Percentiles rank a stretch among this genome's conserved stretches.
These are phyloP conservation scores for Panagrolaimus sp. DNA, from an alignment of 1,140 invertebrate genomes.

Conservation along the genomic window DNA sequence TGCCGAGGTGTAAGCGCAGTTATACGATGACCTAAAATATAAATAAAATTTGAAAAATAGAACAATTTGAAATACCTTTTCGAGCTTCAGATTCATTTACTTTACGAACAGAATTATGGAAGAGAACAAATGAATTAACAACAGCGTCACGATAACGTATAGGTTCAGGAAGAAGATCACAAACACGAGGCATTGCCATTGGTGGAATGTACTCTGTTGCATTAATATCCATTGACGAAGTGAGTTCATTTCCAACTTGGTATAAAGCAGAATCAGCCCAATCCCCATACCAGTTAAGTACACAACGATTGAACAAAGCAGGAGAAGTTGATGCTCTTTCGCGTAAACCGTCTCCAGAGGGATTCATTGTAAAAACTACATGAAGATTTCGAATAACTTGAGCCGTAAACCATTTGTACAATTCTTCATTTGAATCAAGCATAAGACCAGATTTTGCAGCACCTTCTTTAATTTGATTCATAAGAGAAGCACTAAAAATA, in stretches of 20 bases:
- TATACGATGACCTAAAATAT: constrained; percentile 81
- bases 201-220: constrained; percentile 59
- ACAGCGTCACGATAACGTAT: constrained; percentile 81
- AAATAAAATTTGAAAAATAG: no score
- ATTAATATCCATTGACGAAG: constrained; percentile 65
- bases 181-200: constrained; percentile 44
- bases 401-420: constrained; percentile 97
- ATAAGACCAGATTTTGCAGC: constrained; percentile 85
- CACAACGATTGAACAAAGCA: constrained; percentile 96
- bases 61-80: no score
- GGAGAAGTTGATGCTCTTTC: constrained; percentile 96
- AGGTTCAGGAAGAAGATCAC: constrained; percentile 69
- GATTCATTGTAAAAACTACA: constrained; percentile 99
- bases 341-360: constrained; percentile 91
- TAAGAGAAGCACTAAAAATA: constrained; percentile 72
- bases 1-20: constrained; percentile 96
- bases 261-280: constrained; percentile 96
- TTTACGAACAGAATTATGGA: constrained; percentile 91
- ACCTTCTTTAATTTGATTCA: constrained; percentile 99
- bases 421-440: constrained; percentile 93
- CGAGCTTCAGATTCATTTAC: constrained; percentile 77
- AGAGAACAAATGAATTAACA: constrained; percentile 94
- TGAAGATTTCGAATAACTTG: constrained; percentile 95
- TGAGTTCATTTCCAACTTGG: constrained; percentile 72
- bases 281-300: constrained; percentile 99